Percentiles rank a stretch among this genome's conserved stretches.
Conservation (phyloP, 2,113 vertebrate species). For the Plotosus lineatus region DNA sequence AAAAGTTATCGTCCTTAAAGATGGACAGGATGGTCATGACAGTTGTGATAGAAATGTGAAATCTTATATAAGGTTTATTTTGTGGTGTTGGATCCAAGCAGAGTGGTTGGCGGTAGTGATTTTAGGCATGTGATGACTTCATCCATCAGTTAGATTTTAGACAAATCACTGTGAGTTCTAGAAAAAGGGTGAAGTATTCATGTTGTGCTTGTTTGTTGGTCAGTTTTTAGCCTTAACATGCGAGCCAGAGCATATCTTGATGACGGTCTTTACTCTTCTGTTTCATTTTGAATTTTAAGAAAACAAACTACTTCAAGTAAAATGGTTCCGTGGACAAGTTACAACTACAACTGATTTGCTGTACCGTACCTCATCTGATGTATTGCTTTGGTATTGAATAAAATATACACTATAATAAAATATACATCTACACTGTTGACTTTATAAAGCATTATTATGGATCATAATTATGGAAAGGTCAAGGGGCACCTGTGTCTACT, state of each 20-base stretch:
- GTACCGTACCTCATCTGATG: background rate
- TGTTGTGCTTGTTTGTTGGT: conserved; percentile 12
- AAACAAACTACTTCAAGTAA: background rate
- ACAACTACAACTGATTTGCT: background rate
- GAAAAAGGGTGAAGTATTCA: conserved; percentile 20
- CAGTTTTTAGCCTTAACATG: background rate
- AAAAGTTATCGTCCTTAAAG: background rate
- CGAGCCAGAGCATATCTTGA: background rate
- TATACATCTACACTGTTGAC: background rate
- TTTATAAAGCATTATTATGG: background rate
- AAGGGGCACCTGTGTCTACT: background rate
- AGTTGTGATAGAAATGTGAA: background rate
- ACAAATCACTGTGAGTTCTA: conserved; percentile 40
- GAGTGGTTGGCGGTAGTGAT: background rate
- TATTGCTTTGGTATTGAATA: background rate
- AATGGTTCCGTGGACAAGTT: background rate
- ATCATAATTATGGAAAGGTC: background rate
- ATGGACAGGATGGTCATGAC: background rate
- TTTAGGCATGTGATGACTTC: conserved; percentile 18
- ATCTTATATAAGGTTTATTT: background rate
- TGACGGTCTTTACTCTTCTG: background rate
- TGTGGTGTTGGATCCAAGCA: background rate
- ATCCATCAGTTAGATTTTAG: conserved; percentile 39
- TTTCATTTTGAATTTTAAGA: background rate
- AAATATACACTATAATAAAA: background rate